Conservation (phyloP, 1,140 invertebrate genomes). For the Platyscapa corneri region DNA sequence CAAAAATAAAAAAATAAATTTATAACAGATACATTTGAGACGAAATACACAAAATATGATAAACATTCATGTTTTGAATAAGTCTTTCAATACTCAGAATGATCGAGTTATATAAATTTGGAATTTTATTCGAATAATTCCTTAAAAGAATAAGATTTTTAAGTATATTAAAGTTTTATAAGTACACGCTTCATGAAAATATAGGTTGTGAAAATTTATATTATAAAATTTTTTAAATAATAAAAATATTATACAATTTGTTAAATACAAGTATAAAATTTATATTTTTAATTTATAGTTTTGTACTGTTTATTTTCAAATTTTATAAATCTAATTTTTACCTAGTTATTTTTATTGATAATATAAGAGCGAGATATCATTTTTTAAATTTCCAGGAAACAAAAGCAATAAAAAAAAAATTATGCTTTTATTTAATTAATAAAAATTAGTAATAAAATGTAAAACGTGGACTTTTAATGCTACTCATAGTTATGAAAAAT, state of each 20-base stretch:
- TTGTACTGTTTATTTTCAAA: neutral
- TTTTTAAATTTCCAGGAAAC: too few species aligned
- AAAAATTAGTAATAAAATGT: too few species aligned
- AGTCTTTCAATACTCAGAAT: neutral
- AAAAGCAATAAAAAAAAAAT: too few species aligned
- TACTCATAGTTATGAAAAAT: neutral
- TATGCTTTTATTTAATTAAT: too few species aligned
- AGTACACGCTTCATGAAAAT: neutral
- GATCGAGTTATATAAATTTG: neutral
- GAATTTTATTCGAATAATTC: neutral
- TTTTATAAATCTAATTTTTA: neutral
- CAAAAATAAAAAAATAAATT: neutral
- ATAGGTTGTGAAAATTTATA: neutral
- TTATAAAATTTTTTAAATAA: neutral
- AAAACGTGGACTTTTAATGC: neutral
- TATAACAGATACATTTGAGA: neutral
- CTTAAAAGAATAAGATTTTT: neutral
- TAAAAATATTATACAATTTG: neutral
- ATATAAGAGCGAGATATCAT: too few species aligned
- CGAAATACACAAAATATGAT: neutral
- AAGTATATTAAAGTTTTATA: neutral
- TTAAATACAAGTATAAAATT: neutral
- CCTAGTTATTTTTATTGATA: neutral
- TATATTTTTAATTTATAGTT: neutral
- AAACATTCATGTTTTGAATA: neutral